A percentile compares a stretch with the other conserved stretches of the same genome.
Conservation (phyloP, 2,797 vertebrate species). For the Phoeniculus purpureus region DNA sequence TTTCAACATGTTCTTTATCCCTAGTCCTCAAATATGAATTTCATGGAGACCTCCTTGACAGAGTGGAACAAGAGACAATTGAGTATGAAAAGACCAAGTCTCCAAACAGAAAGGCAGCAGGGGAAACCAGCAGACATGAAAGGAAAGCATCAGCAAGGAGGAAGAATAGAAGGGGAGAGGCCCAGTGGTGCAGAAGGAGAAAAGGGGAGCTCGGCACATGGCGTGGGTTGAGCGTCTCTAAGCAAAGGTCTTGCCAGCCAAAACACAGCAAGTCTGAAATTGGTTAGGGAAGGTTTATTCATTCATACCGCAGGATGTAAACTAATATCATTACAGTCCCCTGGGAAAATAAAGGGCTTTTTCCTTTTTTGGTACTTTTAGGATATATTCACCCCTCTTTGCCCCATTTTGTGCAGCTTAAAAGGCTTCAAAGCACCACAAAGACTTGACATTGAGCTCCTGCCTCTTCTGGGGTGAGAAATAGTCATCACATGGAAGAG, state of each 20-base stretch:
- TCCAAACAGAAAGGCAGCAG: not conserved
- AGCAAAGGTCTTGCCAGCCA: conserved; percentile 53
- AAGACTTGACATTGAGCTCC: not conserved
- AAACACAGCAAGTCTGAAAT: conserved; percentile 56
- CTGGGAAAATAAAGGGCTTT: not conserved
- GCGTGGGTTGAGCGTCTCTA: not conserved
- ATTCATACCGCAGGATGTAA: conserved; percentile 67
- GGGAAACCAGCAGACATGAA: not conserved
- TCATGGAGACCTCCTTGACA: not conserved
- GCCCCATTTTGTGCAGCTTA: not conserved
- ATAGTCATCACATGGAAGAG: not conserved
- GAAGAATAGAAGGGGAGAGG: not conserved
- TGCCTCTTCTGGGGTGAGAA: not conserved
- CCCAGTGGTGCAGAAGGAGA: not conserved
- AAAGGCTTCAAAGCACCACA: not conserved
- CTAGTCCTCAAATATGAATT: not conserved
- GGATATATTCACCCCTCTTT: not conserved
- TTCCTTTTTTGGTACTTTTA: not conserved
- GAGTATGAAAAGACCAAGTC: not conserved
- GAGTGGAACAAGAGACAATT: not conserved
- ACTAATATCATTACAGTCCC: conserved; percentile 59
- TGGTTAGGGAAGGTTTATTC: conserved; percentile 65
- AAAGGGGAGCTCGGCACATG: not conserved
- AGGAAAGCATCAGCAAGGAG: not conserved
- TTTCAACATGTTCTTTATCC: not conserved